Evolutionary conservation across 2,113 vertebrate genomes (phyloP).

Genomic region (Megaptera novaeangliae): DNA sequence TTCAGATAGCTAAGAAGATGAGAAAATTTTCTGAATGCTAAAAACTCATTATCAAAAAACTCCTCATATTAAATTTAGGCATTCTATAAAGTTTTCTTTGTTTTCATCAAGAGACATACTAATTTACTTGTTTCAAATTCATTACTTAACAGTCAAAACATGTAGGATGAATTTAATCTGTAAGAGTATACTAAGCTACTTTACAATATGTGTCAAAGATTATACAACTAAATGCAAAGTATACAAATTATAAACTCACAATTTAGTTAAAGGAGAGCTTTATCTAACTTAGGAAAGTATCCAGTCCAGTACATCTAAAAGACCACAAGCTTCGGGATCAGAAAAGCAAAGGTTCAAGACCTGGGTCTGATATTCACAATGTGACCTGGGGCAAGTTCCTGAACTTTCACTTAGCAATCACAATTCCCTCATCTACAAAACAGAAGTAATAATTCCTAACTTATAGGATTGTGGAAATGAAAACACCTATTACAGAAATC

Average conservation of each 20-base stretch:
- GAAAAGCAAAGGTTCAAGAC: neutral
- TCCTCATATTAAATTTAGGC: neutral
- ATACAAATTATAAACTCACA: neutral
- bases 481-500: neutral
- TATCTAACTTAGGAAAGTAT: neutral
- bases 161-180: neutral
- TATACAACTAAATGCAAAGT: neutral
- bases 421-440: neutral
- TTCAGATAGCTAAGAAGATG: neutral
- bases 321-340: neutral
- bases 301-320: neutral
- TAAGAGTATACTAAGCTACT: neutral
- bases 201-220: neutral
- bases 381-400: neutral
- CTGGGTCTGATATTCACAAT: neutral
- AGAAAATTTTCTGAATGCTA: neutral
- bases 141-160: neutral
- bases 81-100: neutral
- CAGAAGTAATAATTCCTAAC: neutral
- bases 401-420: neutral
- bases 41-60: neutral
- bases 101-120: neutral
- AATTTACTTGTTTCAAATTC: conserved; percentile 43
- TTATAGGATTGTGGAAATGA: neutral
- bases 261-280: neutral